Base-by-base conservation (phyloP, 2,888 invertebrate species). In the Macropis europaea region DNA sequence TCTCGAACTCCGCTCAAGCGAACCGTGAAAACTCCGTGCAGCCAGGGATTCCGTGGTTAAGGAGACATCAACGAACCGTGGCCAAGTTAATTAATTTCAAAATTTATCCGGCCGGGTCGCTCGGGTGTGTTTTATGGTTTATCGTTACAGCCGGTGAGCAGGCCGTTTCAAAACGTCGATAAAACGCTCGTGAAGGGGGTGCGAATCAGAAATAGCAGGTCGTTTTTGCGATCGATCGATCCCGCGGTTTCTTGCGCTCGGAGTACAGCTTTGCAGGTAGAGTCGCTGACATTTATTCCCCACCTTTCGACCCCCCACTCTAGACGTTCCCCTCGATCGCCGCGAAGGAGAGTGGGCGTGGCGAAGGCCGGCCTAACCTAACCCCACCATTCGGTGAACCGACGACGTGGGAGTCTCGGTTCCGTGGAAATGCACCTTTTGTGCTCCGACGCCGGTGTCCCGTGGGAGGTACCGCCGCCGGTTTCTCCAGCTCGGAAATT, bases 311-410 rank as follows among this genome's bases (percentile, higher is more conserved):
- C 17, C n/a, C 62, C 57, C 68, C 74, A 62, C 73, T 47, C 43
- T 4, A 17, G n/a, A 6, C 32, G 47, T 26, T 4, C 56, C 59
- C 68, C 64, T 66, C 43, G 57, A 67, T 64, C 38, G 66, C 54
- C 38, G 66, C 54, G 59, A 77, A 70, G 60, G 60, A 76, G 74
- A 56, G 74, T 84, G 81, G 86, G 86, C 86, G 86, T 82, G 80
- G 61, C 82, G 57, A 78, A 71, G 81, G 83, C 83, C 75, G 85
- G 84, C 66, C 76, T n/a, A 54, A 60, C 54, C 17, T 57, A 59
- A 43, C 82, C 82, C 86, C 84, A 85, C 85, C 70, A 72, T 56
- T 50, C n/a, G 48, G 24, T 13, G 30, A 22, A 42, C 17, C 61
- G 45, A 30, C 52, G 19, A 73, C 68, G 72, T 77, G 76, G 76